Conservation (phyloP, 2,113 vertebrate species). For the Eretmochelys imbricata region DNA sequence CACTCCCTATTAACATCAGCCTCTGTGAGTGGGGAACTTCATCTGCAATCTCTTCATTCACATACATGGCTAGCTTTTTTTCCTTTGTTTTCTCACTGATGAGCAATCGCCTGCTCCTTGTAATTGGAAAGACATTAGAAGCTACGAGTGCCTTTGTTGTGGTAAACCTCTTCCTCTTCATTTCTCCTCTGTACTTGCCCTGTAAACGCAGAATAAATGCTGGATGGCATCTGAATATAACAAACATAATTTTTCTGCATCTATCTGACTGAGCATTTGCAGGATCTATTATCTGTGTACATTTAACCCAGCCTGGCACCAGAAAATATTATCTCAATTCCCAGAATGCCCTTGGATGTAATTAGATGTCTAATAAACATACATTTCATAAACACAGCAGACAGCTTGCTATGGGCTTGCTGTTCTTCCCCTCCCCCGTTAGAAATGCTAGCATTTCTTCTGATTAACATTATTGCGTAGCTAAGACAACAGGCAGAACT, state of each 20-base stretch:
- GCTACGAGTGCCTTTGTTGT: constrained; percentile 26
- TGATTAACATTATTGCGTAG: constrained; percentile 22
- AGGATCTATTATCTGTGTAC: neutral
- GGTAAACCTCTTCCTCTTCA: constrained; percentile 44
- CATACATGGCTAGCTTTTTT: neutral
- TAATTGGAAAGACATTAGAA: constrained; percentile 43
- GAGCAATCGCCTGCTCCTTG: constrained; percentile 33
- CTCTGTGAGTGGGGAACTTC: neutral
- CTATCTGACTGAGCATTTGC: constrained; percentile 32
- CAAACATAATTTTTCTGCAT: constrained; percentile 18
- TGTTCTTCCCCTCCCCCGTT: neutral
- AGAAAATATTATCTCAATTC: constrained; percentile 38
- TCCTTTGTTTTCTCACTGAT: constrained; percentile 41
- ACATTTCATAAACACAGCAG: neutral
- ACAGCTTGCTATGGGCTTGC: constrained; percentile 28
- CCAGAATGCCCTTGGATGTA: constrained; percentile 36
- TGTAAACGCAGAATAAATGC: constrained; percentile 32
- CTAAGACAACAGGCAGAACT: constrained; percentile 36
- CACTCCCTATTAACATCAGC: neutral
- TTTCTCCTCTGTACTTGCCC: neutral
- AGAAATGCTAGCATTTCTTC: constrained; percentile 30
- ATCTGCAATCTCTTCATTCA: neutral
- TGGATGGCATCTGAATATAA: constrained; percentile 14
- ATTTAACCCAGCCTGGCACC: constrained; percentile 44
- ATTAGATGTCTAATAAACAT: constrained; percentile 21